Conservation (phyloP, 2,888 invertebrate genomes). For the Lithophane ornitopus region DNA sequence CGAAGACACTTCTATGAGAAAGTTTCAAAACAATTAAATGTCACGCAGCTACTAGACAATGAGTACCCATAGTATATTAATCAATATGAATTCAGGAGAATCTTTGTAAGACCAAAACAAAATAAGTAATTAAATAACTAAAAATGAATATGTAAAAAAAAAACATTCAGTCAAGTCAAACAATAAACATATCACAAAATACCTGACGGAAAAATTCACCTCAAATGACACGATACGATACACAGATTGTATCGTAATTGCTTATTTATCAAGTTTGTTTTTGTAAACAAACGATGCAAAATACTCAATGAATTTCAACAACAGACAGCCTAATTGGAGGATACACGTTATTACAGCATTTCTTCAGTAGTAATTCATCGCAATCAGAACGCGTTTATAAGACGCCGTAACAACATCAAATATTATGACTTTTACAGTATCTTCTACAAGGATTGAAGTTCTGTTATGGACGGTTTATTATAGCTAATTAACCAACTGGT, state of each 20-base stretch:
- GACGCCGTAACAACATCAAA: conserved; percentile 2
- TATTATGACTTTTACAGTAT: conserved; percentile 23
- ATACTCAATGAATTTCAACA: conserved; percentile 48
- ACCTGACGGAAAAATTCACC: conserved; percentile 33
- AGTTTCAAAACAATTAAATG: conserved; percentile 16
- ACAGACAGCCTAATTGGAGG: conserved; percentile 45
- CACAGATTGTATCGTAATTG: conserved; percentile 47
- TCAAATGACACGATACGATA: conserved; percentile 24
- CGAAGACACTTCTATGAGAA: conserved; percentile 35
- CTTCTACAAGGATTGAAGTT: conserved; percentile 19
- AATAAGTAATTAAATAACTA: neutral
- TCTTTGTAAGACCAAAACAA: neutral
- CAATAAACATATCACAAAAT: conserved; percentile 22
- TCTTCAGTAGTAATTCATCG: conserved; percentile 37
- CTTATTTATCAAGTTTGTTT: conserved; percentile 51
- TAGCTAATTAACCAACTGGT: conserved; percentile 45
- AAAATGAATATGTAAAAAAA: neutral
- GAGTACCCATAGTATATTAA: neutral
- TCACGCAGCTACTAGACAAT: neutral
- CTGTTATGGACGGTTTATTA: conserved; percentile 25
- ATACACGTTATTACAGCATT: conserved; percentile 24
- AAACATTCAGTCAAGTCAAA: neutral
- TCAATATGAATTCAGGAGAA: neutral
- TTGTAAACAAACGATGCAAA: conserved; percentile 45
- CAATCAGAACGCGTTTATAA: conserved; percentile 26